Evolutionary conservation across 2,888 invertebrate species (phyloP), one percentile per base, ranked within the genome.

Genomic region (Apodemia duryi): DNA sequence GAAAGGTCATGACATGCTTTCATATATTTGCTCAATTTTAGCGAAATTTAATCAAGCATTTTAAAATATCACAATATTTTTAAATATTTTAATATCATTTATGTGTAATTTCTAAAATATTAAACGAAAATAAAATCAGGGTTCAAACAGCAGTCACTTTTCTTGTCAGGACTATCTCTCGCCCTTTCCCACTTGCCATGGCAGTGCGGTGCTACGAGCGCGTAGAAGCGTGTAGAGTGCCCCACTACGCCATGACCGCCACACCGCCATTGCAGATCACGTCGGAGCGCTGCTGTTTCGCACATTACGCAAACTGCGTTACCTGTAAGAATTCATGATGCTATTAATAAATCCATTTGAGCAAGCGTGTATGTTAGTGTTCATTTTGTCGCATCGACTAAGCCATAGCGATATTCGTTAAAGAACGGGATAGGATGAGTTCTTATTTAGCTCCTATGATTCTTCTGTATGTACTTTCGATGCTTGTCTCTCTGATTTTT

Each of bases 181-280:
- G 92, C 80, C 62, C 97, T 94, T 62, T 96, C 87, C 97, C 97
- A 98, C 81, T 97, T 96, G 52, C 97, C 98, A 77, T 96, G 96
- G 84, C 98, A 98, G 76, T 97, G 96, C 1, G 96, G 95, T n/a
- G 95, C 95, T 62, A 96, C 95, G 46, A 97, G 93, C 49, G 97
- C 96, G 74, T 95, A 95, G 95, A 96, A 98, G 66, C 97, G 93
- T 11, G 97, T 97, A 69, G 95, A 93, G 67, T 95, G 93, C 0
- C 94, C 94, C 43, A 94, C 91, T 2, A 96, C 95, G 0, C 98
- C 97, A 82, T 97, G 97, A 0, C 98, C 98, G 70, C 95, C 95
- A 90, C 98, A 98, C 62, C 96, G 93, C 94, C 95, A 95, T 68
- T 95, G 95, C 41, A 96, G 85, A 68, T 94, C 94, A 60, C 95